phyloP scores from a whole-genome alignment of 2,888 invertebrate genomes.

The Trimorus sp. region DNA sequence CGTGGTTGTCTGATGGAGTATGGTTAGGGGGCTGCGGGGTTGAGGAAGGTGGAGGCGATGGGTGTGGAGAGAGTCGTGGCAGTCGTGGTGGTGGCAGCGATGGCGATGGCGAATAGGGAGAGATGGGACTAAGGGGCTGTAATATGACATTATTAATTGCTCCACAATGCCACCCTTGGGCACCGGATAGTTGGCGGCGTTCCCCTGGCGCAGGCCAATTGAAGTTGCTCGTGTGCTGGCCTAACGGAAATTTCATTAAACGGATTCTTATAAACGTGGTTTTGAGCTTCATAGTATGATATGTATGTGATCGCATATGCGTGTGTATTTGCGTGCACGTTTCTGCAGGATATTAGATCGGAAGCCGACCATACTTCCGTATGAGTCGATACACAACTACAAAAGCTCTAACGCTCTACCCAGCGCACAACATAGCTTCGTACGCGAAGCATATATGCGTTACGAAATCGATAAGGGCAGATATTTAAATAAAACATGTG shows the following conservation, averaged over 20 bases:
- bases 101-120: constrained; percentile 53
- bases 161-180: constrained; percentile 75
- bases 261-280: constrained; percentile 79
- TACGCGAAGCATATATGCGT: constrained; percentile 47
- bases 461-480: constrained; percentile 59
- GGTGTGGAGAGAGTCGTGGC: constrained; percentile 7
- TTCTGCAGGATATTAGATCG: constrained; percentile 68
- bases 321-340: constrained; percentile 65
- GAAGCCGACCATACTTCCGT: constrained; percentile 60
- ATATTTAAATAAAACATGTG: constrained; percentile 64
- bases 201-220: constrained; percentile 73
- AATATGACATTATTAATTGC: constrained; percentile 80
- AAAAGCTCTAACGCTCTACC: constrained; percentile 35
- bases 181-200: constrained; percentile 67
- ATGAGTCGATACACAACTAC: constrained; percentile 65
- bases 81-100: background rate
- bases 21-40: constrained; percentile 57
- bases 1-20: constrained; percentile 56
- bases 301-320: constrained; percentile 68
- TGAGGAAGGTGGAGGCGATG: constrained; percentile 42
- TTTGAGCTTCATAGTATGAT: constrained; percentile 79
- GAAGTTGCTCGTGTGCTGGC: constrained; percentile 66
- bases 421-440: constrained; percentile 14
- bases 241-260: constrained; percentile 79
- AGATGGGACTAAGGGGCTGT: constrained; percentile 70